These are phyloP conservation scores for Bombus breviceps DNA, from an alignment of 1,140 invertebrate genomes.

Conservation along the genomic window DNA sequence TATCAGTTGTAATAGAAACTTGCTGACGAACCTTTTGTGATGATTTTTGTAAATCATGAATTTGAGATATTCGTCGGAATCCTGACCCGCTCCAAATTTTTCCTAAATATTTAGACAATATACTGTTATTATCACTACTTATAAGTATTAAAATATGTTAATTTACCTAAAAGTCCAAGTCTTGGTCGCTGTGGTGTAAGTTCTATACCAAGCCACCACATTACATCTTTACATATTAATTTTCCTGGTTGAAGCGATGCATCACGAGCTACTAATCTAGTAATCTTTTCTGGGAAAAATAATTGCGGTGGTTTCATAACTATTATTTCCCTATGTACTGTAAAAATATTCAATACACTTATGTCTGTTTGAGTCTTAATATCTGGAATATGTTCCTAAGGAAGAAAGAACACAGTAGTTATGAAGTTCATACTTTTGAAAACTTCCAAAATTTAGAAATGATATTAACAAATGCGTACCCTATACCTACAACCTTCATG, in stretches of 20 bases:
- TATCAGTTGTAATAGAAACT: slow-evolving; percentile 70
- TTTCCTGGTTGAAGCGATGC: slow-evolving; percentile 76
- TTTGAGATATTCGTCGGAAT: slow-evolving; percentile 65
- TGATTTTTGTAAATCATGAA: slow-evolving; percentile 65
- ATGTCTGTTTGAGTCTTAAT: slow-evolving; percentile 84
- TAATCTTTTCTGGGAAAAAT: slow-evolving; percentile 87
- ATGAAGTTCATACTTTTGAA: not conserved
- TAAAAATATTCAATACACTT: slow-evolving; percentile 84
- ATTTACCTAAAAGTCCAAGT: slow-evolving; percentile 85
- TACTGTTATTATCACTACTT: not conserved
- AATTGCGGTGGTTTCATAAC: slow-evolving; percentile 85
- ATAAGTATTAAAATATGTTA: not conserved
- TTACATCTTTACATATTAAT: slow-evolving; percentile 84
- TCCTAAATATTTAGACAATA: slow-evolving; percentile 59
- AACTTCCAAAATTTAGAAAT: not conserved
- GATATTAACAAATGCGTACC: slow-evolving; percentile 62
- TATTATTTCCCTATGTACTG: slow-evolving; percentile 84
- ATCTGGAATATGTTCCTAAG: slow-evolving; percentile 85
- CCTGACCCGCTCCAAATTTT: slow-evolving; percentile 79
- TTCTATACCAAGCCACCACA: slow-evolving; percentile 89
- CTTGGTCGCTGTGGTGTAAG: slow-evolving; percentile 85
- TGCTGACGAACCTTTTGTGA: slow-evolving; percentile 69
- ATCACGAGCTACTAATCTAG: slow-evolving; percentile 85
- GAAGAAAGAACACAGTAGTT: slow-evolving; percentile 12
- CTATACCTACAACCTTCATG: slow-evolving; percentile 78